phyloP scores from a whole-genome alignment of 2,113 vertebrate genomes.

The Heterotis niloticus region DNA sequence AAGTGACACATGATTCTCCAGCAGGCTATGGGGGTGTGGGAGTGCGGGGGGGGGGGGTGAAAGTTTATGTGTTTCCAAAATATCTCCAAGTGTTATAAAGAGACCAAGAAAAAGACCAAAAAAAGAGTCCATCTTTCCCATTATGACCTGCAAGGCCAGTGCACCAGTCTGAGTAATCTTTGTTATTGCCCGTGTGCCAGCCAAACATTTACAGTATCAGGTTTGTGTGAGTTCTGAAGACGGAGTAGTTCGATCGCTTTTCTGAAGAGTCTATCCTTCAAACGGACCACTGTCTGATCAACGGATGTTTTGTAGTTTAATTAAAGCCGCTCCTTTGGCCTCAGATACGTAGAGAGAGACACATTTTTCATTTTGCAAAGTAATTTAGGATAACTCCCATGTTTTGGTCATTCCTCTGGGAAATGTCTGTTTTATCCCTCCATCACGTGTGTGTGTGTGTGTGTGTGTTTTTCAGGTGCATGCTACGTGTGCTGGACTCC shows the following conservation, averaged over 20 bases:
- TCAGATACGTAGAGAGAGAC: too few relatives aligned
- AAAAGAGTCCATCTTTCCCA: not conserved
- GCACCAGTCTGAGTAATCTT: not conserved
- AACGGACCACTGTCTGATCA: not conserved
- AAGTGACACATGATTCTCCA: not conserved
- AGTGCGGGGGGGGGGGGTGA: not conserved
- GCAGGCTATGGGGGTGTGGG: too few relatives aligned
- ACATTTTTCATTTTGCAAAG: not conserved
- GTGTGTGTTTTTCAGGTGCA: constrained; percentile 62
- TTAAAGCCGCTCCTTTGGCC: not conserved
- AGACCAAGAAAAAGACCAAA: not conserved
- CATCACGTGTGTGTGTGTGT: not conserved
- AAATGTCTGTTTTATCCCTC: not conserved
- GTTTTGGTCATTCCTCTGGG: not conserved
- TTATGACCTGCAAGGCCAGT: not conserved
- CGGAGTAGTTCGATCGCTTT: not conserved
- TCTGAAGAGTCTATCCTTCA: not conserved
- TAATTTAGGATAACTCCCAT: not conserved
- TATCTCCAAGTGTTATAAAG: not conserved
- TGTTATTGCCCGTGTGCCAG: not conserved
- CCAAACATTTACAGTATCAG: not conserved
- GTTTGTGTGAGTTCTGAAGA: not conserved
- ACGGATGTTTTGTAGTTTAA: not conserved
- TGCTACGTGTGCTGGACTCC: constrained; percentile 77
- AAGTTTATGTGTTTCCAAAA: not conserved